A percentile compares a stretch with the other conserved stretches of the same genome.
phyloP scores from a whole-genome alignment of 2,888 invertebrate genomes.

The Ophion costatus region DNA sequence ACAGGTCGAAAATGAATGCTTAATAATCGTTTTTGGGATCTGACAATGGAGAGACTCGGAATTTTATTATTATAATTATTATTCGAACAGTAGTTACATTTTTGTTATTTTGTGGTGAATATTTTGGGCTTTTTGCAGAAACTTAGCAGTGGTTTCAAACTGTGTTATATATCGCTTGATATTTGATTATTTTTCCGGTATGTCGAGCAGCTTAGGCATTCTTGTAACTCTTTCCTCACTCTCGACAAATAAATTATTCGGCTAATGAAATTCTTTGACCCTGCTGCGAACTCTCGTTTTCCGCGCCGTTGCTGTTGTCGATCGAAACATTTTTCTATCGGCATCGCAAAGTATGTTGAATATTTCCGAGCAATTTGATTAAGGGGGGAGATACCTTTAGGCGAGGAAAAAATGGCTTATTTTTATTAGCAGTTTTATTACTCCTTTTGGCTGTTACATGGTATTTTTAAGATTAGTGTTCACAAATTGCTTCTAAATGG shows the following conservation, averaged over 20 bases:
- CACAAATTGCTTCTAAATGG: too few species aligned
- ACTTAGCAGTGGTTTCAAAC: background rate
- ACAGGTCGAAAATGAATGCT: slow-evolving; percentile 68
- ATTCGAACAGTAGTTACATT: slow-evolving; percentile 18
- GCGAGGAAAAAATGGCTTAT: too few species aligned
- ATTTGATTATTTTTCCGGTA: slow-evolving; percentile 21
- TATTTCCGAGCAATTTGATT: background rate
- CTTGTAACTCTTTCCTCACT: background rate
- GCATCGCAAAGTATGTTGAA: background rate
- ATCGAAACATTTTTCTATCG: background rate
- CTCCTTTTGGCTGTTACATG: too few species aligned
- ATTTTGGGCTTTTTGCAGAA: slow-evolving; percentile 3
- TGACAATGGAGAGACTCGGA: slow-evolving; percentile 35
- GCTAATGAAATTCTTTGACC: background rate
- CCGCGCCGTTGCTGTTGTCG: background rate
- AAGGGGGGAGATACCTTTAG: too few species aligned
- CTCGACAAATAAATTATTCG: background rate
- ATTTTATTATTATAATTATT: slow-evolving; percentile 41
- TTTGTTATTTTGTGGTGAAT: slow-evolving; percentile 2
- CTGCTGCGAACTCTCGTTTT: background rate
- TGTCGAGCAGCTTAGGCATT: background rate
- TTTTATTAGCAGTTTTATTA: too few species aligned
- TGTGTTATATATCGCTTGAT: slow-evolving; percentile 53
- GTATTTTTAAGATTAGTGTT: too few species aligned
- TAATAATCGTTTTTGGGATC: slow-evolving; percentile 69